Evolutionary conservation across 2,797 vertebrate genomes (phyloP).

Genomic region (Falco rusticolus): DNA sequence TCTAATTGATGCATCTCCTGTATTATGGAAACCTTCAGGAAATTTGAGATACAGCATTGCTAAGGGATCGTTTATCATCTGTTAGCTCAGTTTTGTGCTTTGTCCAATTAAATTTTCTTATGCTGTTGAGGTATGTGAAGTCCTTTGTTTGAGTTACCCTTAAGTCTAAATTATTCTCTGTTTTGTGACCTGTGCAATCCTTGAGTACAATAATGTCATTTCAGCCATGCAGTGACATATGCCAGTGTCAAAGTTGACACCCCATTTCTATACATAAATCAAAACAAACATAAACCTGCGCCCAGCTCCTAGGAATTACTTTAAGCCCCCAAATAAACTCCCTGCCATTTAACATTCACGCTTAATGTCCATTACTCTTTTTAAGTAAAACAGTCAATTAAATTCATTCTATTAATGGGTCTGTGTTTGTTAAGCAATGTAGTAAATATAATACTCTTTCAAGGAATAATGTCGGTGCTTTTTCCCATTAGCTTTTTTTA

Average conservation of each 20-base stretch:
- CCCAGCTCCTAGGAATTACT: not conserved
- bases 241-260: not conserved
- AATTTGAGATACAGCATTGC: not conserved
- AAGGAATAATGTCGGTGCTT: not conserved
- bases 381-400: not conserved
- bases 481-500: not conserved
- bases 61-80: not conserved
- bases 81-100: not conserved
- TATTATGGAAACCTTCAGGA: not conserved
- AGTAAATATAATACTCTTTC: not conserved
- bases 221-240: not conserved
- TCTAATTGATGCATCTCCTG: not conserved
- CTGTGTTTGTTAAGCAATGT: not conserved
- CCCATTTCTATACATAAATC: not conserved
- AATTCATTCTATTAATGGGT: not conserved
- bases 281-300: not conserved
- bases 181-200: not conserved
- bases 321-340: not conserved
- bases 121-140: not conserved
- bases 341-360: not conserved
- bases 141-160: not conserved
- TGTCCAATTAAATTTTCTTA: not conserved
- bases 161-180: not conserved
- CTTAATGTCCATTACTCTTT: not conserved
- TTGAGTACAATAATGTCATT: not conserved